Evolutionary conservation across 2,888 invertebrate species (phyloP).

Genomic region (Chromoteleia sp.): DNA sequence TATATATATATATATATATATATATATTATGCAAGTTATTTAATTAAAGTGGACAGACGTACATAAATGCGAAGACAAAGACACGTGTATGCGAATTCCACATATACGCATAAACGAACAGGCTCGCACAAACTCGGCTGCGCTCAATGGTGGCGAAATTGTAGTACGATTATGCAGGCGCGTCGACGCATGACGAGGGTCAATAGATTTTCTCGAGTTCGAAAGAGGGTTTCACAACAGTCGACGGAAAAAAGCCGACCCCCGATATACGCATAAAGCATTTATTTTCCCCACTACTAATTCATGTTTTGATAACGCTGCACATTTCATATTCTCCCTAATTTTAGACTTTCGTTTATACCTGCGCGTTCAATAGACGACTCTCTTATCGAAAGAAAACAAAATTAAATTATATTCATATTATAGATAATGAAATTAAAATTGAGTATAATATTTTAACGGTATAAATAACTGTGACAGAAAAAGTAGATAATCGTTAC

Average conservation of each 20-base stretch:
- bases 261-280: slow-evolving; percentile 43
- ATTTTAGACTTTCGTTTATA: slow-evolving; percentile 43
- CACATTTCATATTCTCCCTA: slow-evolving; percentile 45
- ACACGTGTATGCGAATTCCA: slow-evolving; percentile 31
- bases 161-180: slow-evolving; percentile 67
- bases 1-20: slow-evolving; percentile 21
- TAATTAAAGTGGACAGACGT: slow-evolving; percentile 49
- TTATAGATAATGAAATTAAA: no score
- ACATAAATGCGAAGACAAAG: slow-evolving; percentile 44
- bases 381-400: no score
- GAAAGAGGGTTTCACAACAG: slow-evolving; percentile 65
- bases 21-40: slow-evolving; percentile 39
- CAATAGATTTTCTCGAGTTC: slow-evolving; percentile 69
- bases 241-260: slow-evolving; percentile 58
- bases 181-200: slow-evolving; percentile 71
- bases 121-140: slow-evolving; percentile 21
- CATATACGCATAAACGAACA: slow-evolving; percentile 26
- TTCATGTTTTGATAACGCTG: slow-evolving; percentile 56
- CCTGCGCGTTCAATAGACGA: no score
- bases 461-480: no score
- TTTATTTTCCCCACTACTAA: slow-evolving; percentile 58
- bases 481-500: no score
- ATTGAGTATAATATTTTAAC: no score
- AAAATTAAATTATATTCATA: no score
- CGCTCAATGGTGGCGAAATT: slow-evolving; percentile 60